Conservation (phyloP, 1,140 invertebrate species). For the Heliothis virescens region DNA sequence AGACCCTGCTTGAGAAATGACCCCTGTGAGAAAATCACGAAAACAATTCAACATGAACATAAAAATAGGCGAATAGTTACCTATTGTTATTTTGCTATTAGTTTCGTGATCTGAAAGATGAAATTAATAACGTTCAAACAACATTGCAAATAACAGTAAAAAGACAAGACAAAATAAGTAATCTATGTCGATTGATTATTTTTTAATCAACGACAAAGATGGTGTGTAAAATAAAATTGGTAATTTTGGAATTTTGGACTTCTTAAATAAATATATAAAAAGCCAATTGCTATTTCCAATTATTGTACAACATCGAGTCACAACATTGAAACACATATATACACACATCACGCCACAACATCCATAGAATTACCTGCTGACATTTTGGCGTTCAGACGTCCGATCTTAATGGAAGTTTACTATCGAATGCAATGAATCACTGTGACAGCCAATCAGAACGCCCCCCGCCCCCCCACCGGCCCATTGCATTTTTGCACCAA, state of each 20-base stretch:
- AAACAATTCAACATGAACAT: slow-evolving; percentile 23
- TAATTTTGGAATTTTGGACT: slow-evolving; percentile 7
- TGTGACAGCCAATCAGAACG: slow-evolving; percentile 55
- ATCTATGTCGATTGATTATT: slow-evolving; percentile 9
- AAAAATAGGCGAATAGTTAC: slow-evolving; percentile 38
- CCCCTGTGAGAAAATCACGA: slow-evolving; percentile 30
- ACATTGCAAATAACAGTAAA: slow-evolving; percentile 39
- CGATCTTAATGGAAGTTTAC: slow-evolving; percentile 51
- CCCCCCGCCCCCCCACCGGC: slow-evolving; percentile 66
- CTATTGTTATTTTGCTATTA: slow-evolving; percentile 48
- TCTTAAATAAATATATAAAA: slow-evolving; percentile 2
- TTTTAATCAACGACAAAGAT: slow-evolving; percentile 4
- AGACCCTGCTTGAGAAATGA: slow-evolving; percentile 85
- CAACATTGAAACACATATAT: not conserved
- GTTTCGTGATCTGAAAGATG: slow-evolving; percentile 49
- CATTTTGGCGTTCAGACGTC: slow-evolving; percentile 66
- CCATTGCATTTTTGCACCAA: slow-evolving; percentile 75
- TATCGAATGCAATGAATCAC: slow-evolving; percentile 58
- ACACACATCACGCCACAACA: not conserved
- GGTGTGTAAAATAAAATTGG: slow-evolving; percentile 5
- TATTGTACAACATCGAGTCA: slow-evolving; percentile 10
- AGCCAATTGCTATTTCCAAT: slow-evolving; percentile 38
- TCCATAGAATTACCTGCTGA: slow-evolving; percentile 73
- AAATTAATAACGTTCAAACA: slow-evolving; percentile 43
- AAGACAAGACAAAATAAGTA: slow-evolving; percentile 15